Conservation (phyloP, 2,888 invertebrate species). For the Dynastes hyllus region DNA sequence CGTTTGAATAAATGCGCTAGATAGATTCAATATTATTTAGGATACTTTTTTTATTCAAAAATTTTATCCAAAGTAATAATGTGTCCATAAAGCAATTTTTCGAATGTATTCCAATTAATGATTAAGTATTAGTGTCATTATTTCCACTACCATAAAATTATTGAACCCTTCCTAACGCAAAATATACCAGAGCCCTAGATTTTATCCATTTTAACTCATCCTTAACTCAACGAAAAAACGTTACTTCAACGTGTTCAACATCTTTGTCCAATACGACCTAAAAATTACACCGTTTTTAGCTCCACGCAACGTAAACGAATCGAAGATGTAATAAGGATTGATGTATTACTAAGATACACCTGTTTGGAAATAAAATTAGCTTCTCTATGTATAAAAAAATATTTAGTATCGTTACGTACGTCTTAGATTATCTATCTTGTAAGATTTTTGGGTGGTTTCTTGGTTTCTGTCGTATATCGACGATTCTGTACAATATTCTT, state of each 20-base stretch:
- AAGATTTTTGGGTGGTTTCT: constrained; percentile 22
- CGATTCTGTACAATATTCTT: constrained; percentile 19
- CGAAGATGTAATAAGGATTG: constrained; percentile 24
- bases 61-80: background rate
- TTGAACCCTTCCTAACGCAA: background rate
- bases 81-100: background rate
- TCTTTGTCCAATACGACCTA: constrained; percentile 14
- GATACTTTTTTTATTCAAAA: background rate
- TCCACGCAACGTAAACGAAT: constrained; percentile 31
- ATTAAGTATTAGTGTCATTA: constrained; percentile 9
- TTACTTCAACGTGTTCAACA: constrained; percentile 27
- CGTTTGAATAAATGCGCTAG: background rate
- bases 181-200: background rate
- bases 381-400: constrained; percentile 34
- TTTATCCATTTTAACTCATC: constrained; percentile 25
- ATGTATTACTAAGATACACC: constrained; percentile 23
- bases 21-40: background rate
- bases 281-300: constrained; percentile 26
- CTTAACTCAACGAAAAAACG: constrained; percentile 14
- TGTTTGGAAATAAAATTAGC: constrained; percentile 46
- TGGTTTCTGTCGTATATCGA: constrained; percentile 3
- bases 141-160: constrained; percentile 4
- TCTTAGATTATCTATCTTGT: constrained; percentile 34
- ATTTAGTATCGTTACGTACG: constrained; percentile 16
- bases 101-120: background rate